Conservation (phyloP, 2,888 invertebrate genomes). For the Schrankia costaestrigalis region DNA sequence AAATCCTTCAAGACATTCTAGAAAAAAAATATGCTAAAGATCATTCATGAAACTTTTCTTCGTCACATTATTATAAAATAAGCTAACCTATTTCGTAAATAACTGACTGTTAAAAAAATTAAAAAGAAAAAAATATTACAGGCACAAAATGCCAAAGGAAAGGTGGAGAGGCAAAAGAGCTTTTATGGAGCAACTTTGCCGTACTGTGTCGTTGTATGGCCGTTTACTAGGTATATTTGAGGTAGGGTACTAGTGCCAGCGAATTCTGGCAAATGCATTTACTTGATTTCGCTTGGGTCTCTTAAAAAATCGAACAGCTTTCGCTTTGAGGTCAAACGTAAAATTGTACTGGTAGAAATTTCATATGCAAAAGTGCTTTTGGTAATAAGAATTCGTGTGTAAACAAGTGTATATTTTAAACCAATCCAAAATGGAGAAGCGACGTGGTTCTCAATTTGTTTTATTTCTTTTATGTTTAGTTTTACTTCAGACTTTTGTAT, state of each 20-base stretch:
- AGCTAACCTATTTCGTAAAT: slow-evolving; percentile 25
- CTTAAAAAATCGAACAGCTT: not conserved
- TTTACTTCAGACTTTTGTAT: too few species aligned
- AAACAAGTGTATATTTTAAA: too few species aligned
- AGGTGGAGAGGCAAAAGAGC: slow-evolving; percentile 71
- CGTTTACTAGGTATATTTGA: slow-evolving; percentile 55
- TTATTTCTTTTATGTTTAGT: too few species aligned
- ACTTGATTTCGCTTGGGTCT: slow-evolving; percentile 5
- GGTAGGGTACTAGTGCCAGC: slow-evolving; percentile 38
- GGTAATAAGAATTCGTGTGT: too few species aligned
- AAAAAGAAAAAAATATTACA: slow-evolving; percentile 41
- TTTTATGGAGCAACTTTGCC: slow-evolving; percentile 72
- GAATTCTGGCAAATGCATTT: slow-evolving; percentile 13
- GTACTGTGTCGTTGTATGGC: slow-evolving; percentile 60
- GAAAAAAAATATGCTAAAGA: too few species aligned
- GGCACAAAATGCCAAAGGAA: slow-evolving; percentile 66
- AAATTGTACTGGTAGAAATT: too few species aligned
- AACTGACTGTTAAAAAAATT: slow-evolving; percentile 27
- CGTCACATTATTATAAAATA: slow-evolving; percentile 14
- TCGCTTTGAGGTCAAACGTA: slow-evolving; percentile 2
- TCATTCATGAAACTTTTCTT: too few species aligned
- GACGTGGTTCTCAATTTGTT: too few species aligned
- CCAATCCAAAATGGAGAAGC: too few species aligned
- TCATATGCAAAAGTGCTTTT: too few species aligned
- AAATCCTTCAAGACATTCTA: too few species aligned